These are phyloP conservation scores for Mus spicilegus DNA, from an alignment of 2,113 vertebrate genomes.

Conservation along the genomic window DNA sequence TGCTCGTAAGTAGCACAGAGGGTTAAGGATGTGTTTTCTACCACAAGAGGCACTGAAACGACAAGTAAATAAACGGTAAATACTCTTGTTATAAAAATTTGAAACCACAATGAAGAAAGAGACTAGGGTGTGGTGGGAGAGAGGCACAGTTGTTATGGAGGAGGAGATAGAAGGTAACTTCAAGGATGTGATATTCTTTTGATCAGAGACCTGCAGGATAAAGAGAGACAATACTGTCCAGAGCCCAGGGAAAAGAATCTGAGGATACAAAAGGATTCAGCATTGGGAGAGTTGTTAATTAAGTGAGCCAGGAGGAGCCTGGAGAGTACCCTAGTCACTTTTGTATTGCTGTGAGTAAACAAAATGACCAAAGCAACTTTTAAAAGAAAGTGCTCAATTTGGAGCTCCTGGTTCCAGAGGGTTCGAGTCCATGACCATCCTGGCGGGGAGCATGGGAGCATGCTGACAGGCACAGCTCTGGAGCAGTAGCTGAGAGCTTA, in stretches of 20 bases:
- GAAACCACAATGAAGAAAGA: neutral
- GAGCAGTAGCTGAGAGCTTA: neutral
- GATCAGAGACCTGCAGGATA: neutral
- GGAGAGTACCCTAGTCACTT: neutral
- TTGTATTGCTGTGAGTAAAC: neutral
- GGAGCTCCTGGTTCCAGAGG: neutral
- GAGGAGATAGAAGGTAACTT: neutral
- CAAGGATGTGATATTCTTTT: neutral
- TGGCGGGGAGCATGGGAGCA: neutral
- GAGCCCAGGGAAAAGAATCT: neutral
- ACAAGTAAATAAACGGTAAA: neutral
- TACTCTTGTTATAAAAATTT: neutral
- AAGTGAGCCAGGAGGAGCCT: neutral
- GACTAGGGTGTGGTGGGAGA: neutral
- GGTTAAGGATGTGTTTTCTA: conserved; percentile 16
- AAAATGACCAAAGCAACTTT: neutral
- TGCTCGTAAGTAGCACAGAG: neutral
- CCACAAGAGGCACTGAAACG: neutral
- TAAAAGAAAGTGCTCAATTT: neutral
- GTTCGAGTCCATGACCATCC: neutral
- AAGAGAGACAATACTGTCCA: neutral
- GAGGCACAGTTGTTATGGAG: neutral
- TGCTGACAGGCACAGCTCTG: neutral
- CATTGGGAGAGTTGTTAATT: neutral
- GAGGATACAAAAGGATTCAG: neutral